Percentiles rank a stretch among this genome's conserved stretches.
Conservation (phyloP, 2,888 invertebrate species). For the Sturmia bella region DNA sequence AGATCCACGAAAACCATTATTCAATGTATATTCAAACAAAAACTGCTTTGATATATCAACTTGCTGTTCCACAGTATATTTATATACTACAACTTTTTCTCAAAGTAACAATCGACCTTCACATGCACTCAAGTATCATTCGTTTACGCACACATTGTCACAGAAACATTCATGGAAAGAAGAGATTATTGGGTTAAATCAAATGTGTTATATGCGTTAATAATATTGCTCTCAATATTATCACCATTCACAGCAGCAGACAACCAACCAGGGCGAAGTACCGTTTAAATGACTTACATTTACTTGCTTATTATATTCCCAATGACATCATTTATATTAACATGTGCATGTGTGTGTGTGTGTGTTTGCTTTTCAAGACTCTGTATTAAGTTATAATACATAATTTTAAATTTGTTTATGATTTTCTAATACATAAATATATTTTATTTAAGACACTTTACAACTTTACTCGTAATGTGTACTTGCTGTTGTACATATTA, state of each 20-base stretch:
- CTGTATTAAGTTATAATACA: conserved; percentile 29
- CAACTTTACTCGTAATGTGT: too few species aligned
- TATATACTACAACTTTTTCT: not conserved
- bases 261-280: not conserved
- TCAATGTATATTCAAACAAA: not conserved
- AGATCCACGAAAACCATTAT: too few species aligned
- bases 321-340: conserved; percentile 8
- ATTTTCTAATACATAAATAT: not conserved
- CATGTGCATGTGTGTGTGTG: not conserved
- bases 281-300: conserved; percentile 20
- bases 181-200: conserved; percentile 42
- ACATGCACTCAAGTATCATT: conserved; percentile 30
- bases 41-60: not conserved
- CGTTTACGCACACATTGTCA: not conserved
- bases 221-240: conserved; percentile 9
- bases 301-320: conserved; percentile 9
- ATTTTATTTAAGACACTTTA: too few species aligned
- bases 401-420: not conserved
- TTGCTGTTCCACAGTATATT: conserved; percentile 1
- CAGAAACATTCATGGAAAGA: conserved; percentile 8
- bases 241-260: conserved; percentile 3
- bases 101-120: conserved; percentile 4
- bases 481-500: too few species aligned
- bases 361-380: too few species aligned
- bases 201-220: conserved; percentile 34